A percentile compares a stretch with the other conserved stretches of the same genome.
Conservation (phyloP, 35 echinoderm and acorn worm genomes). For the Heliocidaris tuberculata region DNA sequence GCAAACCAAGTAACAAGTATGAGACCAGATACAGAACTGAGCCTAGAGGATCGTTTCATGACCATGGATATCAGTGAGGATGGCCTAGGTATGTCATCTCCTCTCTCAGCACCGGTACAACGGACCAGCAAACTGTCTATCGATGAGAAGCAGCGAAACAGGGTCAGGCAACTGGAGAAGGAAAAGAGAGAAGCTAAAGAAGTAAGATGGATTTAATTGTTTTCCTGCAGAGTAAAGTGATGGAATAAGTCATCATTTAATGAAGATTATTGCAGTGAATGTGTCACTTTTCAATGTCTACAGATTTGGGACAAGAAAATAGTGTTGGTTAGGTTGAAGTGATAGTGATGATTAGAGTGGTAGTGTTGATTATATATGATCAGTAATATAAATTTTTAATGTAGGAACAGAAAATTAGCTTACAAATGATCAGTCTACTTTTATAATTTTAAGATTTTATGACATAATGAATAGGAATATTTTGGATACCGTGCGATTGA, state of each 20-base stretch:
- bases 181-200: slow-evolving; percentile 88
- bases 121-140: slow-evolving; percentile 42
- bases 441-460: not conserved
- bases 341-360: not conserved
- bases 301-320: not conserved
- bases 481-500: no score
- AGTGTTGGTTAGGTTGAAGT: not conserved
- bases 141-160: slow-evolving; percentile 70
- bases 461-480: no score
- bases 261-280: not conserved
- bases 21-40: slow-evolving; percentile 84
- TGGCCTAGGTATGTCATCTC: slow-evolving; percentile 24
- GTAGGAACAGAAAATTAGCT: not conserved
- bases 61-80: slow-evolving; percentile 81
- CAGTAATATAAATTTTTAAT: not conserved
- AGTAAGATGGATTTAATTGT: slow-evolving; percentile 40
- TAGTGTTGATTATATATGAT: not conserved
- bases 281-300: not conserved
- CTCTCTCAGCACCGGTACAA: slow-evolving; percentile 23
- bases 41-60: slow-evolving; percentile 97
- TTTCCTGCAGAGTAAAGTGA: not conserved
- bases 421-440: not conserved
- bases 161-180: slow-evolving; percentile 83
- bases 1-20: slow-evolving; percentile 54
- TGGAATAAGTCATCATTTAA: not conserved